Conservation (phyloP, 1,140 invertebrate species). For the Drosophila eugracilis region DNA sequence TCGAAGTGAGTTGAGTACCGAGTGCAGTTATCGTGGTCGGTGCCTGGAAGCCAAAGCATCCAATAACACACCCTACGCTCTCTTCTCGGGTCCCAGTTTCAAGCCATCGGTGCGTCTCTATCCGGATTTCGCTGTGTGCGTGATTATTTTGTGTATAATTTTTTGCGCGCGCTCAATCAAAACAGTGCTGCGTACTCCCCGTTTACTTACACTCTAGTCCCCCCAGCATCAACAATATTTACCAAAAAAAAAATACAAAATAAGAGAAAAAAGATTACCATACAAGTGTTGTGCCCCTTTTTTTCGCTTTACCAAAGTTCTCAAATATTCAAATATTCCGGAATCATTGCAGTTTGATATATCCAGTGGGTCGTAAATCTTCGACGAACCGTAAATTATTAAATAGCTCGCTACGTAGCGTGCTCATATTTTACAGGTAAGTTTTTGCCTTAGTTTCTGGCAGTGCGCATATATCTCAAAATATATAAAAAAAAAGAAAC, state of each 20-base stretch:
- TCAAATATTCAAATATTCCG: constrained; percentile 50
- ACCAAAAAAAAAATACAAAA: constrained; percentile 4
- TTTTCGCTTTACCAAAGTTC: constrained; percentile 1
- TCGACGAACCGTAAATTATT: constrained; percentile 59
- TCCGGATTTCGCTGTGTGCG: constrained; percentile 34
- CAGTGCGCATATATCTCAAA: constrained; percentile 51
- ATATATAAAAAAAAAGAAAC: constrained; percentile 33
- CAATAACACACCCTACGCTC: constrained; percentile 31
- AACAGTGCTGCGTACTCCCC: constrained; percentile 51
- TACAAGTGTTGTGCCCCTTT: constrained; percentile 4
- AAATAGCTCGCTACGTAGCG: constrained; percentile 57
- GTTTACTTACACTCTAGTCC: constrained; percentile 8
- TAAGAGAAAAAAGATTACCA: not conserved
- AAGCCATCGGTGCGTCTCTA: constrained; percentile 52
- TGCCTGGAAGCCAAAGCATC: constrained; percentile 39
- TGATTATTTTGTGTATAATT: constrained; percentile 82
- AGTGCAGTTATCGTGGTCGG: constrained; percentile 31
- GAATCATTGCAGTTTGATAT: constrained; percentile 61
- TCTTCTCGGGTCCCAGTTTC: constrained; percentile 22
- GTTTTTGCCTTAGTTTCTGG: constrained; percentile 63
- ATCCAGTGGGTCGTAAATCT: constrained; percentile 40
- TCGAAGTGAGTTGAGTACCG: constrained; percentile 28
- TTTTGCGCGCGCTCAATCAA: constrained; percentile 82
- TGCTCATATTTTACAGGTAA: constrained; percentile 75
- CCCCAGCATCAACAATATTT: constrained; percentile 38